phyloP scores from a whole-genome alignment of 2,888 invertebrate genomes.

The Chalcosyrphus nemorum region DNA sequence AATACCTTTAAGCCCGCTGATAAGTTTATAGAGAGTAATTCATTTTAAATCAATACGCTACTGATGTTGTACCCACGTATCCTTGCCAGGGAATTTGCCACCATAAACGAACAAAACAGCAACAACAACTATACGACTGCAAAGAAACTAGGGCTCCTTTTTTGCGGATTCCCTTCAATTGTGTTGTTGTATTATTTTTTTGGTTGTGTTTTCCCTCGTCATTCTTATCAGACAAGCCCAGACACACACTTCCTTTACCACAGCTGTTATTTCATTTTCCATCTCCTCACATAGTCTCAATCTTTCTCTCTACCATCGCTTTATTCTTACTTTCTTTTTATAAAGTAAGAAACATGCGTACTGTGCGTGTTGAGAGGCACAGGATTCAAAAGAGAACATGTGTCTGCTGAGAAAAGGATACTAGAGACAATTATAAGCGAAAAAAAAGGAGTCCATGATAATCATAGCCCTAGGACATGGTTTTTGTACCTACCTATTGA shows the following conservation, averaged over 20 bases:
- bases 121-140: neutral
- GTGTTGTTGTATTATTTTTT: neutral
- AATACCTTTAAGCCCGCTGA: conserved; percentile 5
- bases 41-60: conserved; percentile 29
- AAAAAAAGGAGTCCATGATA: conserved; percentile 4
- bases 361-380: conserved; percentile 26
- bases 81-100: neutral
- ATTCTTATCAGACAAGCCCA: conserved; percentile 63
- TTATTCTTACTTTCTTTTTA: conserved; percentile 9
- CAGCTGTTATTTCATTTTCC: conserved; percentile 61
- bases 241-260: conserved; percentile 60
- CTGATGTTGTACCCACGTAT: conserved; percentile 3
- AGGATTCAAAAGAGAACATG: conserved; percentile 2
- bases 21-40: conserved; percentile 17
- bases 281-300: conserved; percentile 28
- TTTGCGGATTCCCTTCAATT: conserved; percentile 9
- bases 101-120: conserved; percentile 3
- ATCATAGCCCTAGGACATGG: conserved; percentile 10
- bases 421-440: neutral
- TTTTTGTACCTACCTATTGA: neutral
- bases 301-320: conserved; percentile 12
- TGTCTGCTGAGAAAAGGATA: conserved; percentile 13
- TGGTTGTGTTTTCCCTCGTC: conserved; percentile 46
- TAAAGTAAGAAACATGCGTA: conserved; percentile 60
- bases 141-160: conserved; percentile 3